Evolutionary conservation across 2,797 vertebrate genomes (phyloP).

Genomic region (Silurus aristotelis): DNA sequence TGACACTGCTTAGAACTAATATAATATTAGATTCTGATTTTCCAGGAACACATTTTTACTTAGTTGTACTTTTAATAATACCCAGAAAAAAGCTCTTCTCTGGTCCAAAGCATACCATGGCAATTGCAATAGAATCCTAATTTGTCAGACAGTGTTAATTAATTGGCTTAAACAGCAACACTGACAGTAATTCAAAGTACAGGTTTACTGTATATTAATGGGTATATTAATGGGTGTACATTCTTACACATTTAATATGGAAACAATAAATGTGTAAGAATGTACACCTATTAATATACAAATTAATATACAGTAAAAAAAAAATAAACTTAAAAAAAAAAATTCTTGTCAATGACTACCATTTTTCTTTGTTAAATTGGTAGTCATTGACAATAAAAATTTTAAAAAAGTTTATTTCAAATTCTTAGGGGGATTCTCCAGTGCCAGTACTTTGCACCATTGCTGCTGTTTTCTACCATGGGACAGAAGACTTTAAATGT

Average conservation of each 20-base stretch:
- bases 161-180: neutral
- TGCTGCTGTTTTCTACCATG: neutral
- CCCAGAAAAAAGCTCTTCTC: neutral
- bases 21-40: neutral
- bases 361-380: too few relatives aligned
- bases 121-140: neutral
- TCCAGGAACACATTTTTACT: neutral
- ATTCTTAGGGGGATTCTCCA: neutral
- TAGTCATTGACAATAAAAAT: neutral
- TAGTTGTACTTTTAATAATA: neutral
- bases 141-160: neutral
- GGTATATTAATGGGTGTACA: neutral
- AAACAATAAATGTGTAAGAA: too few relatives aligned
- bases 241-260: neutral
- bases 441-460: neutral
- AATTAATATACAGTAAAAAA: too few relatives aligned
- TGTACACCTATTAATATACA: too few relatives aligned
- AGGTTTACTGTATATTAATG: neutral
- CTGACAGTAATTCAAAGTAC: slow-evolving; percentile 3
- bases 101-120: neutral
- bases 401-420: neutral
- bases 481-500: neutral
- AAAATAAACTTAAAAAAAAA: too few relatives aligned
- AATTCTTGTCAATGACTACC: too few relatives aligned
- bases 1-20: neutral